Conservation (phyloP, 2,797 vertebrate genomes). For the Manis pentadactyla region DNA sequence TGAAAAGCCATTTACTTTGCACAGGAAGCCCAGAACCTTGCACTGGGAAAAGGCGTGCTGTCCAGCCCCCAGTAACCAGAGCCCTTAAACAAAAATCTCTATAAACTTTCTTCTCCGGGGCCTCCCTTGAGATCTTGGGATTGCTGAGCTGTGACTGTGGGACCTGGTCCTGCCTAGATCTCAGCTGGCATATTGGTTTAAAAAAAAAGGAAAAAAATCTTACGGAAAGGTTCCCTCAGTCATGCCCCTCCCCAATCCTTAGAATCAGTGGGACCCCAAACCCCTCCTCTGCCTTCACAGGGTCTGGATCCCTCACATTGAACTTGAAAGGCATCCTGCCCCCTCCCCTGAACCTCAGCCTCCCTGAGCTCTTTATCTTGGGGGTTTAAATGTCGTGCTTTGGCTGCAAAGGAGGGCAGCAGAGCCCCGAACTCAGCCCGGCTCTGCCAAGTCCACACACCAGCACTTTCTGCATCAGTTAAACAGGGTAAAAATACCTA, state of each 20-base stretch:
- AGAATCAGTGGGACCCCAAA: background rate
- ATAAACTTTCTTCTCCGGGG: background rate
- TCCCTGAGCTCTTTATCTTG: background rate
- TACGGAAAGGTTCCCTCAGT: background rate
- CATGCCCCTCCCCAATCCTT: background rate
- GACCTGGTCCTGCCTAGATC: background rate
- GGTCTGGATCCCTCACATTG: no score
- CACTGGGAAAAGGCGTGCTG: background rate
- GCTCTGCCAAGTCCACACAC: background rate
- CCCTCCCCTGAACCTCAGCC: background rate
- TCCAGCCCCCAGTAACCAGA: no score
- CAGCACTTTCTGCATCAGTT: background rate
- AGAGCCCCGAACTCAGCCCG: fast-evolving
- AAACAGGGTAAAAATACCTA: background rate
- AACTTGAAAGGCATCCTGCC: background rate
- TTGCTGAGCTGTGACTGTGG: background rate
- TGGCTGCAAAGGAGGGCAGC: no score
- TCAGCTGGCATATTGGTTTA: background rate
- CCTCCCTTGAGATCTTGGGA: background rate
- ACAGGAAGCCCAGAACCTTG: background rate
- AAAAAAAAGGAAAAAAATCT: background rate
- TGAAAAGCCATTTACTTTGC: background rate
- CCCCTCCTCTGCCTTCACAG: background rate
- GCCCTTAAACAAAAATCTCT: background rate
- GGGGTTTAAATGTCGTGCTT: background rate